These are phyloP conservation scores for Nemotelus nigrinus DNA, from an alignment of 2,888 invertebrate species.

Conservation along the genomic window DNA sequence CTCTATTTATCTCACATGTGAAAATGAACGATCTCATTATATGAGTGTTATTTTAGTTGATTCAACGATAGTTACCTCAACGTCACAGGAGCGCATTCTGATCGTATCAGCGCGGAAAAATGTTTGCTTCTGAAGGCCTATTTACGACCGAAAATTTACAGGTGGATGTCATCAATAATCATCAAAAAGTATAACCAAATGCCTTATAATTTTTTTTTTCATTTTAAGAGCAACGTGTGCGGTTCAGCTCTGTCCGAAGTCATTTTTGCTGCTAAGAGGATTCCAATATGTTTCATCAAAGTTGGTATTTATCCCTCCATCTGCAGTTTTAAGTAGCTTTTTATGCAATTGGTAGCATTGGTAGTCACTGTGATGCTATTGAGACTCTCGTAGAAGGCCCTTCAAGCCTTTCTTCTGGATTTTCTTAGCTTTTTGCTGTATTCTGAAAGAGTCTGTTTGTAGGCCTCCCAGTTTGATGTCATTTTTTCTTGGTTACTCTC, in stretches of 20 bases:
- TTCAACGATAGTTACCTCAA: constrained; percentile 70
- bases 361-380: too few relatives aligned
- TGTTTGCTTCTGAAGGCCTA: constrained; percentile 97
- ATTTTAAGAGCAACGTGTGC: constrained; percentile 74
- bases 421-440: too few relatives aligned
- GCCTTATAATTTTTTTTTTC: constrained; percentile 10
- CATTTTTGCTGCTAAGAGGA: constrained; percentile 93
- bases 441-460: too few relatives aligned
- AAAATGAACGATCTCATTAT: constrained; percentile 77
- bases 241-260: constrained; percentile 92
- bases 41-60: constrained; percentile 86
- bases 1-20: constrained; percentile 70
- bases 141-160: constrained; percentile 93
- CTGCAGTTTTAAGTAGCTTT: too few relatives aligned
- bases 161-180: constrained; percentile 68
- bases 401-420: too few relatives aligned
- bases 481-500: too few relatives aligned
- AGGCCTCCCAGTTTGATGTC: too few relatives aligned
- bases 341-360: too few relatives aligned
- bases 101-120: constrained; percentile 94
- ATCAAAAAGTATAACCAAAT: too few relatives aligned
- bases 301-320: too few relatives aligned
- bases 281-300: constrained; percentile 62
- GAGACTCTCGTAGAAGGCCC: too few relatives aligned
- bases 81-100: constrained; percentile 85